These are phyloP conservation scores for Lycorma delicatula DNA, from an alignment of 1,140 invertebrate genomes.

Conservation along the genomic window DNA sequence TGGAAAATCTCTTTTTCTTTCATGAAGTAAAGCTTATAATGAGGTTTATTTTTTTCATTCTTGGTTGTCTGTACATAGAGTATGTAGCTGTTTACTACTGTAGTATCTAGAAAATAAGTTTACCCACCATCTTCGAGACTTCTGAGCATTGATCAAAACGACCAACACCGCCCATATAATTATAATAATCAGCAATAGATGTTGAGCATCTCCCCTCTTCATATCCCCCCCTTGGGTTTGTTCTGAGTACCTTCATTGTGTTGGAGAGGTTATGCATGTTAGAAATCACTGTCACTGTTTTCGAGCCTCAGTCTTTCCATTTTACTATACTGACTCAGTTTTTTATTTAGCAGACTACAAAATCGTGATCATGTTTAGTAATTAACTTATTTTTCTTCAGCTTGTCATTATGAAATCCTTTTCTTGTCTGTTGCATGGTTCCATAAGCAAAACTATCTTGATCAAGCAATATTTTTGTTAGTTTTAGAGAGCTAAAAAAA, in stretches of 20 bases:
- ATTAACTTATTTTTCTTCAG: conserved; percentile 4
- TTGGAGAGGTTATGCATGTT: conserved; percentile 10
- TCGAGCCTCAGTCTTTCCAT: conserved; percentile 19
- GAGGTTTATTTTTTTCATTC: conserved; percentile 1
- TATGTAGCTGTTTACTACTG: conserved; percentile 16
- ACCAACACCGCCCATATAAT: conserved; percentile 26
- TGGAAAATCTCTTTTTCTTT: no score
- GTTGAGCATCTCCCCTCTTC: conserved; percentile 18
- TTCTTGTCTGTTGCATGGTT: conserved; percentile 19
- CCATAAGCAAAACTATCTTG: conserved; percentile 22
- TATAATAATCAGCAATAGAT: conserved; percentile 19
- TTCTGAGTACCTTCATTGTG: background rate
- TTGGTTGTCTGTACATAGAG: conserved; percentile 9
- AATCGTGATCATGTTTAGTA: no score
- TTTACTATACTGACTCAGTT: conserved; percentile 17
- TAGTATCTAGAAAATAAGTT: conserved; percentile 17
- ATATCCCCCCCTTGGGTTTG: conserved; percentile 5
- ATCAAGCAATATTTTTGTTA: conserved; percentile 11
- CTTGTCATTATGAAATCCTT: conserved; percentile 4
- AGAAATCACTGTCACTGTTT: conserved; percentile 11
- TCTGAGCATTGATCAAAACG: conserved; percentile 21
- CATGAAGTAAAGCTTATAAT: no score
- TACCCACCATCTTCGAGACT: conserved; percentile 16
- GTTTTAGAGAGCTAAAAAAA: conserved; percentile 16
- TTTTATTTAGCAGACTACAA: no score